Conservation (phyloP, 2,888 invertebrate genomes). For the Drosophila emarginata region DNA sequence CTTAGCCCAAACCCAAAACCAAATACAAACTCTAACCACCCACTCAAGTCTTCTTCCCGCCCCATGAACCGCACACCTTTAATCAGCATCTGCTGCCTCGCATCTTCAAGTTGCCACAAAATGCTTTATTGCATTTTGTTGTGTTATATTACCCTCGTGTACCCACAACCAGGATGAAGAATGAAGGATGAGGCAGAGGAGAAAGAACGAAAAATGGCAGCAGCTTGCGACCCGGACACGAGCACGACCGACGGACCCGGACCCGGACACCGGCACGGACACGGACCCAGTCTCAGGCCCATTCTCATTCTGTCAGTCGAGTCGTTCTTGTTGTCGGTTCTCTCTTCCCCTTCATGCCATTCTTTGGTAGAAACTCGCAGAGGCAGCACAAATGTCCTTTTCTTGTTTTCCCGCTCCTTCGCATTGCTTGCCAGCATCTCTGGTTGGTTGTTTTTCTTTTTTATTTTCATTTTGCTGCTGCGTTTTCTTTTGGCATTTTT, state of each 20-base stretch:
- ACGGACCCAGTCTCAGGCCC: slow-evolving; percentile 34
- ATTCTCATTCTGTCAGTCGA: slow-evolving; percentile 61
- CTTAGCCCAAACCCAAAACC: background rate
- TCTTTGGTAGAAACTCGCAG: slow-evolving; percentile 33
- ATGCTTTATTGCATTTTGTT: slow-evolving; percentile 79
- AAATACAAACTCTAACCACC: too few relatives aligned
- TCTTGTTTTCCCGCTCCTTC: slow-evolving; percentile 47
- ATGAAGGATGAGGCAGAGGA: slow-evolving; percentile 17
- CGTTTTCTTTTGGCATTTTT: slow-evolving; percentile 78
- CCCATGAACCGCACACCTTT: slow-evolving; percentile 71
- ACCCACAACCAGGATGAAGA: slow-evolving; percentile 36
- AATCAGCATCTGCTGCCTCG: slow-evolving; percentile 78
- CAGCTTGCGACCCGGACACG: slow-evolving; percentile 54
- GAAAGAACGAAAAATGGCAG: slow-evolving; percentile 30
- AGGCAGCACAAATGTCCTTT: slow-evolving; percentile 74
- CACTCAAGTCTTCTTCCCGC: slow-evolving; percentile 31
- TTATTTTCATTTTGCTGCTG: slow-evolving; percentile 70
- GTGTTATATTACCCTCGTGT: slow-evolving; percentile 75
- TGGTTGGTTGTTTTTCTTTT: slow-evolving; percentile 29
- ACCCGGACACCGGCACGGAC: slow-evolving; percentile 25
- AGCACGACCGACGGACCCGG: slow-evolving; percentile 40
- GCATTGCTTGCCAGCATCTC: slow-evolving; percentile 12
- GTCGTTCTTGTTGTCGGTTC: slow-evolving; percentile 37
- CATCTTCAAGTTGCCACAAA: slow-evolving; percentile 79
- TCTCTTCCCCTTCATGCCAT: slow-evolving; percentile 12